These are phyloP conservation scores for Isichthys henryi DNA, from an alignment of 2,113 vertebrate genomes.

Conservation along the genomic window DNA sequence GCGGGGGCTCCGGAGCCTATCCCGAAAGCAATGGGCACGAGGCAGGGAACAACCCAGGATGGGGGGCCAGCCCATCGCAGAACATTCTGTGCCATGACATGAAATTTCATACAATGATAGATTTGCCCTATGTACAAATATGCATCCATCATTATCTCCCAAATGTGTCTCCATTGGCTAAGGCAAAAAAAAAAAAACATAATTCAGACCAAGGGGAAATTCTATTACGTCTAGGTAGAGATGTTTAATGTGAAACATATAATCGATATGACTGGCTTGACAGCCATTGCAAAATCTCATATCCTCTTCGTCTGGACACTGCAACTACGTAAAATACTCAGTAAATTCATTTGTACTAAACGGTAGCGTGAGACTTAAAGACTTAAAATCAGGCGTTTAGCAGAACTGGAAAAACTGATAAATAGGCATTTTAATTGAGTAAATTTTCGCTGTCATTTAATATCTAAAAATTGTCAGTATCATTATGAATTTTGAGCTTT, in stretches of 20 bases:
- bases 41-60: too few species aligned
- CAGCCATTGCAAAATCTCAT: not conserved
- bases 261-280: not conserved
- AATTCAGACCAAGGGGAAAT: not conserved
- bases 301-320: not conserved
- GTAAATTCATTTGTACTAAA: not conserved
- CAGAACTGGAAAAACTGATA: not conserved
- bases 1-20: too few species aligned
- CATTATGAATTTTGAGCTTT: not conserved
- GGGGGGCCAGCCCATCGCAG: too few species aligned
- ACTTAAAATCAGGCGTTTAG: not conserved
- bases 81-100: not conserved
- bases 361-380: not conserved
- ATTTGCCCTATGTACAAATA: not conserved
- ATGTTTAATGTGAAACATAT: not conserved
- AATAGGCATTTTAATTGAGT: not conserved
- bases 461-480: not conserved
- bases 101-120: not conserved
- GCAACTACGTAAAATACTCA: not conserved
- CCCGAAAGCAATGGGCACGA: too few species aligned
- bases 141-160: not conserved
- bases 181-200: not conserved
- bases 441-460: not conserved
- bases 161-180: not conserved
- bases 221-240: not conserved